Evolutionary conservation across 2,888 invertebrate genomes (phyloP), one percentile per base, ranked within the genome.

Genomic region (Latrodectus hesperus): DNA sequence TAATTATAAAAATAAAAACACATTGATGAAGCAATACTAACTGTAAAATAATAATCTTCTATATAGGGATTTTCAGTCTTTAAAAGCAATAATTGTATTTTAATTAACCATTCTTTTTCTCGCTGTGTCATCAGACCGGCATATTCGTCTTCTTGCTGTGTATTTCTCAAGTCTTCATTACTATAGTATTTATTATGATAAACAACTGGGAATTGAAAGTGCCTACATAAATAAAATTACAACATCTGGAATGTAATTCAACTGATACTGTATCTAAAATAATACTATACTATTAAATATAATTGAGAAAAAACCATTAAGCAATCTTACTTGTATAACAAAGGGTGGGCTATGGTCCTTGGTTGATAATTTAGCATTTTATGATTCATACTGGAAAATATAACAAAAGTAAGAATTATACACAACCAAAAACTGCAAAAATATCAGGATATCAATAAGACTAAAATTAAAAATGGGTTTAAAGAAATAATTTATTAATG

Each of bases 1-100:
- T 6, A 38, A 38, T 38, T 38, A 3, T 38, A 22, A 53, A 22
- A 53, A 22, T 10, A 10, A 53, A 17, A 52, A n/a, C 17, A 52
- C 9, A 49, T 38, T 16, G 17, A 17, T 17, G 14, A 60, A 75
- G 26, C 10, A 68, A 74, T 53, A 38, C 81, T 88, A 71, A 88
- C 98, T 68, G 97, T 97, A 91, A 96, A 99, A 92, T 99, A 99
- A 92, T 97, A 99, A 92, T 99, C 99, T 92, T 99, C 98, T 91
- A 98, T 95, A 92, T 97, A 98, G 0, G 99, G 99, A 88, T 98
- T 97, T 78, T 97, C 98, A 0, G 97, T 97, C 91, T 98, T 97
- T 1, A 99, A 94, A 91, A 99, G 99, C 88, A 98, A 92, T 92
- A 98, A 93, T 92, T 99, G 99, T 90, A 99, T 99, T 92, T 97